phyloP scores from a whole-genome alignment of 2,113 vertebrate species.

The Steatornis caripensis region DNA sequence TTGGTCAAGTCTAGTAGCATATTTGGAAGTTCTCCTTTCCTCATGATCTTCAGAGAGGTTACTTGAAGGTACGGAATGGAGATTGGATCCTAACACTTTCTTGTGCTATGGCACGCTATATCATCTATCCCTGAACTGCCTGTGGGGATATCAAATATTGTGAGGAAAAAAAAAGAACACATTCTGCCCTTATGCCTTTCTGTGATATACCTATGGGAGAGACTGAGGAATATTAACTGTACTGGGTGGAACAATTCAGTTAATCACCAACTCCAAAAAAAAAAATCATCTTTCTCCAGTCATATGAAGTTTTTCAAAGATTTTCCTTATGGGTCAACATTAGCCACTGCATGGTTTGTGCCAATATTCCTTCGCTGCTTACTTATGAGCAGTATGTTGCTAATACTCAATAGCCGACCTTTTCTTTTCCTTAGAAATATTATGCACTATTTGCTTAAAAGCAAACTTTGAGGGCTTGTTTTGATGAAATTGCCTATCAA shows the following conservation, averaged over 20 bases:
- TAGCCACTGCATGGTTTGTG: neutral
- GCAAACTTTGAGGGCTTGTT: neutral
- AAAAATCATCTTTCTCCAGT: neutral
- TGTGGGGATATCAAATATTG: neutral
- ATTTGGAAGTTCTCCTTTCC: neutral
- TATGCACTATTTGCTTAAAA: neutral
- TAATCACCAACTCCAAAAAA: neutral
- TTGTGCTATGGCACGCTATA: neutral
- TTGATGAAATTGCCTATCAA: neutral
- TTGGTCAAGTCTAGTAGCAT: neutral
- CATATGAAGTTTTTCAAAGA: neutral
- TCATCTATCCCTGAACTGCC: neutral
- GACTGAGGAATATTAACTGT: neutral
- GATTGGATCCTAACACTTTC: neutral
- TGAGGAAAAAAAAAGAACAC: neutral
- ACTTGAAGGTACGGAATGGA: neutral
- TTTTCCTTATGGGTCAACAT: neutral
- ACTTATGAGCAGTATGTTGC: neutral
- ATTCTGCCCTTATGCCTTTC: neutral
- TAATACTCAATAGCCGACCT: neutral
- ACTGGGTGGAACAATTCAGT: neutral
- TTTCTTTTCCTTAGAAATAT: neutral
- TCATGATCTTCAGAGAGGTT: neutral
- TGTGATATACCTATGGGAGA: neutral
- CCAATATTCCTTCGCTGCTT: neutral